Conservation (phyloP, 2,888 invertebrate species). For the Euclidia mi region DNA sequence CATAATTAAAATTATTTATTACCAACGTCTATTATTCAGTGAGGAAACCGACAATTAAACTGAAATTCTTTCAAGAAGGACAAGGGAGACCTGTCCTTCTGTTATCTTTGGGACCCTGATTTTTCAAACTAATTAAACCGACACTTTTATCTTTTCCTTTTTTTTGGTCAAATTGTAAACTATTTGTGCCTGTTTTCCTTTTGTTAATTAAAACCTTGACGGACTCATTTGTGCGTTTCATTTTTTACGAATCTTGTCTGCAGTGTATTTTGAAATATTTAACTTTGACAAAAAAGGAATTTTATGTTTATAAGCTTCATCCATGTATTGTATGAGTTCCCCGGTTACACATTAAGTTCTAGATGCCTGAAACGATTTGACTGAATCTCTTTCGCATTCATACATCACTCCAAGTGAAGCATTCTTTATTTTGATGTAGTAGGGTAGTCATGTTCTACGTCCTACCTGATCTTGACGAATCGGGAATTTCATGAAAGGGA, state of each 20-base stretch:
- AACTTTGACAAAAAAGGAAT: no score
- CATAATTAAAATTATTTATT: conserved; percentile 52
- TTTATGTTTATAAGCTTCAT: no score
- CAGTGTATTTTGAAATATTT: no score
- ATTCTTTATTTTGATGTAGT: no score
- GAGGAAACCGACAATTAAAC: conserved; percentile 30
- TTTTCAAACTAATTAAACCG: conserved; percentile 23
- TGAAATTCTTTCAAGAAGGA: conserved; percentile 23
- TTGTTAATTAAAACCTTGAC: not conserved
- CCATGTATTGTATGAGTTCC: no score
- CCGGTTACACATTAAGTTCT: no score
- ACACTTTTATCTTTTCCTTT: conserved; percentile 1
- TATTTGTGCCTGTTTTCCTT: not conserved
- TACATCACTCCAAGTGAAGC: no score
- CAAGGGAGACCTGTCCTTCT: conserved; percentile 10
- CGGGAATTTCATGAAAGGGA: no score
- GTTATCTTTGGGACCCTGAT: conserved; percentile 24
- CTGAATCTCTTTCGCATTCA: no score
- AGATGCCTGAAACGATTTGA: no score
- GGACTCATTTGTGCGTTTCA: not conserved
- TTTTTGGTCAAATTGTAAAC: conserved; percentile 11
- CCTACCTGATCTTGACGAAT: no score
- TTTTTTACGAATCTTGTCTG: not conserved
- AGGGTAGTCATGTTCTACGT: no score
- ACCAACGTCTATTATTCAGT: conserved; percentile 31